Percentiles rank a stretch among this genome's conserved stretches.
These are phyloP conservation scores for Dryadula phaetusa DNA, from an alignment of 2,888 invertebrate species.

Conservation along the genomic window DNA sequence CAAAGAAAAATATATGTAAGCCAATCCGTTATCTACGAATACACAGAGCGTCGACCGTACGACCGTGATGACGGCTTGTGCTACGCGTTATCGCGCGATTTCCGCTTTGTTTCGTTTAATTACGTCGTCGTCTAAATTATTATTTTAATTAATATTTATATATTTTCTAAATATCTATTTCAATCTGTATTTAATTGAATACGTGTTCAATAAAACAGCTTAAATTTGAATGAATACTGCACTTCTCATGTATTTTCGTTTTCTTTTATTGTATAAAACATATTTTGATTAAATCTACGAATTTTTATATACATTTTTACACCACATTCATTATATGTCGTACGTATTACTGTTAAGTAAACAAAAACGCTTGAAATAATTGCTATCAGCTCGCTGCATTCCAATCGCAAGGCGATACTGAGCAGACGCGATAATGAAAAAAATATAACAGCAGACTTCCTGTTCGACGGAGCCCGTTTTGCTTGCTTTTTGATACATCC, in stretches of 20 bases:
- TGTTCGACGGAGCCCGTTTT: constrained; percentile 23
- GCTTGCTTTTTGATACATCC: constrained; percentile 25
- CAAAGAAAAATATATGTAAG: not conserved
- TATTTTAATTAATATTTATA: not conserved
- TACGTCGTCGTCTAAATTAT: not conserved
- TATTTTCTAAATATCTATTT: not conserved
- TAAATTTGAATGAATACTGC: too few species aligned
- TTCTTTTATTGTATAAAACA: too few species aligned
- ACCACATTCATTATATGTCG: too few species aligned
- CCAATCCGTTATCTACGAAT: constrained; percentile 18
- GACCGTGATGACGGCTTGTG: constrained; percentile 15
- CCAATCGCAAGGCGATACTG: constrained; percentile 31
- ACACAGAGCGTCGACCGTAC: constrained; percentile 23
- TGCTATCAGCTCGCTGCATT: constrained; percentile 28
- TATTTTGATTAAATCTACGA: too few species aligned
- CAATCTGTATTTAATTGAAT: not conserved
- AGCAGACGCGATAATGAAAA: constrained; percentile 30
- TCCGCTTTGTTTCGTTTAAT: constrained; percentile 21
- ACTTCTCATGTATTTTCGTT: too few species aligned
- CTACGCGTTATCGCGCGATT: constrained; percentile 28
- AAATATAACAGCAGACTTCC: constrained; percentile 36
- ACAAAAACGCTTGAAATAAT: constrained; percentile 8
- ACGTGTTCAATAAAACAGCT: not conserved
- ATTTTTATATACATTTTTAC: too few species aligned
- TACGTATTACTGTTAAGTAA: constrained; percentile 6